Conservation (phyloP, 2,888 invertebrate genomes). For the Noctua fimbriata region DNA sequence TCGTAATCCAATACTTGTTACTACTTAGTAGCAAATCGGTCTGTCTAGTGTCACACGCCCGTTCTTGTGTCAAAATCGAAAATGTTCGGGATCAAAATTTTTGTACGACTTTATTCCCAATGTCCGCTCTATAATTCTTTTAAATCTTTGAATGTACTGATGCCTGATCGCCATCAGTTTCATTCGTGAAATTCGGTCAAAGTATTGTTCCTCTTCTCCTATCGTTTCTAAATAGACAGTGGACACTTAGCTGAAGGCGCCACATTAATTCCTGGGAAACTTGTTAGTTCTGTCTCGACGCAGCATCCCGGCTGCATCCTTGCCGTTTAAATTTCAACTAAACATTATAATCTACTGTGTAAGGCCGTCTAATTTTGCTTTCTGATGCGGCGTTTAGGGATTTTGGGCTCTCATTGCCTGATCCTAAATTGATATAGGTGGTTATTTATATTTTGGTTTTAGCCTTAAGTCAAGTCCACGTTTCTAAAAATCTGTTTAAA, state of each 20-base stretch:
- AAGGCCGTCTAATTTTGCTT: conserved; percentile 28
- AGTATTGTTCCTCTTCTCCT: background rate
- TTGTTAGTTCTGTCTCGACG: conserved; percentile 75
- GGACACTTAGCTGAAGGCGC: conserved; percentile 63
- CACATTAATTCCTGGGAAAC: conserved; percentile 72
- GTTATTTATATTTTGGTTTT: background rate
- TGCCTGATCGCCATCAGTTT: background rate
- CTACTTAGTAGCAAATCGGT: no score
- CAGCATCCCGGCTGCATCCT: conserved; percentile 66
- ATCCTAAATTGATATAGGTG: background rate
- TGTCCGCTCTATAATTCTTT: no score
- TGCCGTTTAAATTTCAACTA: conserved; percentile 72
- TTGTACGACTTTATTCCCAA: no score
- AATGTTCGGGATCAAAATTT: no score
- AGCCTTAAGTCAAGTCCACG: no score
- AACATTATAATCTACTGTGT: conserved; percentile 63
- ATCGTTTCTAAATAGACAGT: conserved; percentile 46
- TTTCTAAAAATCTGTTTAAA: no score
- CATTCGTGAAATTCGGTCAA: background rate
- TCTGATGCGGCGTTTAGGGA: conserved; percentile 15
- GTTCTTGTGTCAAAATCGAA: no score
- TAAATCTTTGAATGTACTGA: background rate
- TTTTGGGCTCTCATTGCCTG: background rate
- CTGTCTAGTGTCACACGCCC: no score
- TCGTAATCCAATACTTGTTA: no score